These are phyloP conservation scores for Pachliopta kotzebuea DNA, from an alignment of 2,888 invertebrate species.

Conservation along the genomic window DNA sequence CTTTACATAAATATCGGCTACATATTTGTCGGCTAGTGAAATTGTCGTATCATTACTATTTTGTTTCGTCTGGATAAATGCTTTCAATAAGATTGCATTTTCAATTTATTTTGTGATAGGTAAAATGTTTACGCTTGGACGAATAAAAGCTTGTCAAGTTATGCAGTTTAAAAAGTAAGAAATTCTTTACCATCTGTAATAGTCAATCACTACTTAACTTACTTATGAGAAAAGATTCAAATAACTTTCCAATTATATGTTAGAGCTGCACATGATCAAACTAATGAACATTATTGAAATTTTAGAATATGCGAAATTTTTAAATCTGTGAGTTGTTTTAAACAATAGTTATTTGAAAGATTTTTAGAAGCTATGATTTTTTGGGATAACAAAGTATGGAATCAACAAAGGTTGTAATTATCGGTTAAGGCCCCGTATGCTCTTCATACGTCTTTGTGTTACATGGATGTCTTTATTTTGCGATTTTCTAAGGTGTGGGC, in stretches of 20 bases:
- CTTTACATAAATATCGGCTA: no score
- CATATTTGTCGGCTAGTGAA: constrained; percentile 63
- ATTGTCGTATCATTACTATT: constrained; percentile 65
- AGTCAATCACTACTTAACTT: background rate
- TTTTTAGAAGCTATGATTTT: constrained; percentile 39
- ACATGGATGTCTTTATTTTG: constrained; percentile 74
- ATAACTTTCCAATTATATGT: background rate
- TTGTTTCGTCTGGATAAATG: constrained; percentile 61
- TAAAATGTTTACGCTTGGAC: background rate
- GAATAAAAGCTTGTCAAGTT: background rate
- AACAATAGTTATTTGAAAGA: constrained; percentile 30
- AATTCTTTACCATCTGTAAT: background rate
- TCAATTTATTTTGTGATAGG: background rate
- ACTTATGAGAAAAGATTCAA: background rate
- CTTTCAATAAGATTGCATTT: background rate
- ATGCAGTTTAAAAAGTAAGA: background rate
- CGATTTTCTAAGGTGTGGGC: constrained; percentile 78
- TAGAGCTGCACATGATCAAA: no score
- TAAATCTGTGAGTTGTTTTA: no score
- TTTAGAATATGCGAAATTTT: no score
- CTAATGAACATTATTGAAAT: no score
- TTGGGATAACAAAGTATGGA: constrained; percentile 58
- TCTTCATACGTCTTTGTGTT: constrained; percentile 63
- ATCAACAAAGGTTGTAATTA: constrained; percentile 75
- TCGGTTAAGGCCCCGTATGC: constrained; percentile 67